Evolutionary conservation across 2,113 vertebrate species (phyloP).

Genomic region (Tor tambroides): DNA sequence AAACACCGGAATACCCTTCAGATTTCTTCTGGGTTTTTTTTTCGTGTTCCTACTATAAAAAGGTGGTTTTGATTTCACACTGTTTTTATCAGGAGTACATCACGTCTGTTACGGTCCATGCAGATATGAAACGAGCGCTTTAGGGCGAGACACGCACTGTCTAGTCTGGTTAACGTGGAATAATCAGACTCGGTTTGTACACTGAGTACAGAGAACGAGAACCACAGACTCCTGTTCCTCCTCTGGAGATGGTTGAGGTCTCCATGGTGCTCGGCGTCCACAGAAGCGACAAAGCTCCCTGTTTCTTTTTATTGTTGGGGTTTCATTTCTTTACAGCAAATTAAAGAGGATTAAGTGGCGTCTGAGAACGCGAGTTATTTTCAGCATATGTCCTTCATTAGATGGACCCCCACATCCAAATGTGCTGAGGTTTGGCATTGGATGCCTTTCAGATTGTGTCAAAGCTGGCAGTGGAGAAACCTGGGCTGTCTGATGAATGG

Average conservation of each 20-base stretch:
- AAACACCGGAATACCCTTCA: background rate
- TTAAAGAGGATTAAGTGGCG: constrained; percentile 50
- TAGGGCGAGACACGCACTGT: background rate
- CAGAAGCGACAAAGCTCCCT: constrained; percentile 37
- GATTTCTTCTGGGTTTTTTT: background rate
- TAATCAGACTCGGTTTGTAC: background rate
- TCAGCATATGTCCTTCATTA: constrained; percentile 56
- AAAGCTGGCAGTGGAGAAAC: constrained; percentile 41
- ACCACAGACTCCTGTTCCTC: constrained; percentile 6
- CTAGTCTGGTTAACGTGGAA: background rate
- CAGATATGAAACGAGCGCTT: background rate
- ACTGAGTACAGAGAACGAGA: background rate
- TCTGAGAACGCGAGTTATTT: constrained; percentile 52
- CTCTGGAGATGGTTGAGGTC: constrained; percentile 49
- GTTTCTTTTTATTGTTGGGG: constrained; percentile 51
- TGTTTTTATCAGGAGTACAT: constrained; percentile 9
- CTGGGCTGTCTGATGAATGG: constrained; percentile 15
- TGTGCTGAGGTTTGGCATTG: constrained; percentile 47
- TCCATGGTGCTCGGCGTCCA: constrained; percentile 27
- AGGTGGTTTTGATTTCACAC: constrained; percentile 14
- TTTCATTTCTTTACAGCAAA: constrained; percentile 59
- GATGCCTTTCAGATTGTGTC: constrained; percentile 51
- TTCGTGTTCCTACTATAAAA: background rate
- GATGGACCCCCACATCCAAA: constrained; percentile 17
- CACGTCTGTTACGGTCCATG: background rate